Evolutionary conservation across 2,888 invertebrate genomes (phyloP), one percentile per base, ranked within the genome.

Genomic region (Melinaea menophilus): DNA sequence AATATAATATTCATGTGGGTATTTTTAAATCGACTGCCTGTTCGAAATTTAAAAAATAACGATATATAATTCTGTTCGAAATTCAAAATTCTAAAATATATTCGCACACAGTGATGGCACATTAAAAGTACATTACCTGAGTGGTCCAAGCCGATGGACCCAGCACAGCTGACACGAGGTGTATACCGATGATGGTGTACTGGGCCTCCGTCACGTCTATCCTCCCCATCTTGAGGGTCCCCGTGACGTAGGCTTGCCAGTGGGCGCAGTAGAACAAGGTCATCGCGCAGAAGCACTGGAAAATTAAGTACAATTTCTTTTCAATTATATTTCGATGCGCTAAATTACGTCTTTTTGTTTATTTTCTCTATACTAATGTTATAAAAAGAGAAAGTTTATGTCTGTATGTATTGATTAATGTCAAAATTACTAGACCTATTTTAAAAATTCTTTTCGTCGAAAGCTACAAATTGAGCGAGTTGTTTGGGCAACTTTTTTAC

Each of bases 201-300:
- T 99, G 99, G 5, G 98, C 99, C 91, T 99, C 99, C 0, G 99
- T 99, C 41, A 99, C 99, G 92, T 99, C 99, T 73, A 99, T 92
- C 85, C 93, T 94, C 59, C 98, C 98, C 90, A 98, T 97, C 74
- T 94, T 93, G 73, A 98, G 91, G 35, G 97, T 97, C 56, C 98
- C 99, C 68, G 99, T 98, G 51, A 99, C 99, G 87, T 99, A 99
- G 0, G 99, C 98, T 84, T 99, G 99, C 99, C 99, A 99, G 88
- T 99, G 99, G 31, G 99, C 99, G 86, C 97, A 97, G 89, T 99
- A 99, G 91, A 99, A 99, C 70, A 99, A 90, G 45, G 97, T 95
- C 92, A 98, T 96, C 37, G 98, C 98, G 86, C 97, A 95, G 84
- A 99, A 96, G 84, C 97, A 97, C 93, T 98, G 94, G 46, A 92